These are phyloP conservation scores for Apocheima hispidaria DNA, from an alignment of 2,888 invertebrate species.

Conservation along the genomic window DNA sequence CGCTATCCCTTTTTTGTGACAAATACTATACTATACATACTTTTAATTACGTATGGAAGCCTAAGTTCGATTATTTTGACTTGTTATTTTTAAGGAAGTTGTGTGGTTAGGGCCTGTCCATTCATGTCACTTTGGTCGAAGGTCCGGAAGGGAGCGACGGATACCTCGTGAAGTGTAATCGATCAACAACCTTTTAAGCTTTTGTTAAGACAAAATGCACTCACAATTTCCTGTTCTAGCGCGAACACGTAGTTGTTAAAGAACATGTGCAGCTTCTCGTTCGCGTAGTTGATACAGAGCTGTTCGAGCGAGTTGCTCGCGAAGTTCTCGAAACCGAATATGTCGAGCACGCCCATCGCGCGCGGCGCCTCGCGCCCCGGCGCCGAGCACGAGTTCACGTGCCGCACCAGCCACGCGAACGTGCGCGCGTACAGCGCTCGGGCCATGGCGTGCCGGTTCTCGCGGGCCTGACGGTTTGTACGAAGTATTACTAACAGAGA, in stretches of 20 bases:
- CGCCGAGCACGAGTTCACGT: conserved; percentile 96
- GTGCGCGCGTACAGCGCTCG: conserved; percentile 95
- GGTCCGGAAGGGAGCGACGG: too few relatives aligned
- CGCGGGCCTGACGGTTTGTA: conserved; percentile 90
- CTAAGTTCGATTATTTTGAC: too few relatives aligned
- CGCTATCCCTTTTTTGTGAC: too few relatives aligned
- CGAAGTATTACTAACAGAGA: too few relatives aligned
- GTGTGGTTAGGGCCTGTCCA: too few relatives aligned
- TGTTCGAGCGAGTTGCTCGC: conserved; percentile 96
- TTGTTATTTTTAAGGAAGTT: too few relatives aligned
- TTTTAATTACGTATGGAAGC: too few relatives aligned
- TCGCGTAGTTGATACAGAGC: conserved; percentile 97
- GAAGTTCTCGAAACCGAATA: conserved; percentile 98
- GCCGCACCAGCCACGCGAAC: conserved; percentile 96
- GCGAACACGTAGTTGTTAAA: conserved; percentile 99
- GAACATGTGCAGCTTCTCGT: conserved; percentile 97
- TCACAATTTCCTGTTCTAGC: conserved; percentile 96
- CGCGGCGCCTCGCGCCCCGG: conserved; percentile 92
- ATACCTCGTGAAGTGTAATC: not conserved
- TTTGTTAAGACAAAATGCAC: too few relatives aligned
- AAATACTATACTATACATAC: too few relatives aligned
- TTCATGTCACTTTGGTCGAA: too few relatives aligned
- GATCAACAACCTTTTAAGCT: too few relatives aligned
- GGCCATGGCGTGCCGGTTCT: conserved; percentile 97
- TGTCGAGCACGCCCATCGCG: conserved; percentile 95